Evolutionary conservation across 2,888 invertebrate species (phyloP).

Genomic region (Tenthredo notha): DNA sequence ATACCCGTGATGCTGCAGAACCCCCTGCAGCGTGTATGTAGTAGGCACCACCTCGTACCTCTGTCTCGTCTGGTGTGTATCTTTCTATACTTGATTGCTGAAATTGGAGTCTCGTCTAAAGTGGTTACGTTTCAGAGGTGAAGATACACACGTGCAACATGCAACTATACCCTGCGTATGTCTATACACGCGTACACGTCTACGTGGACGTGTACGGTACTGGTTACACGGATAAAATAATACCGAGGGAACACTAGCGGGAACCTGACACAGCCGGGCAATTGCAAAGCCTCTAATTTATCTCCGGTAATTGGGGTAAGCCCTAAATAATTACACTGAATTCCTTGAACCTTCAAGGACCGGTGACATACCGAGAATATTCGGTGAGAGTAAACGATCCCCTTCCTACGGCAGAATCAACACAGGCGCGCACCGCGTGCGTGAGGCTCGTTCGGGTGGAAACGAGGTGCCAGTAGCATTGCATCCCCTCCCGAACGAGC

Average conservation of each 20-base stretch:
- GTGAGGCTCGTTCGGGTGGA: too few species aligned
- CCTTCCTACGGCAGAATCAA: too few species aligned
- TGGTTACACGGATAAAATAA: not conserved
- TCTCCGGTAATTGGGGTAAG: conserved; percentile 32
- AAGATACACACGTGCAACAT: not conserved
- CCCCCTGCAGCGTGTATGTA: not conserved
- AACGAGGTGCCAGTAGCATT: too few species aligned
- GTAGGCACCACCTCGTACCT: not conserved
- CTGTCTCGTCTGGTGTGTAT: conserved; percentile 30
- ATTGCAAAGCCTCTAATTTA: conserved; percentile 37
- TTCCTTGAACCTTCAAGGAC: conserved; percentile 13
- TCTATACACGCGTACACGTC: not conserved
- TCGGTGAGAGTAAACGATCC: too few species aligned
- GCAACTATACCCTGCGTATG: not conserved
- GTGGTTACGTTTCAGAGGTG: conserved; percentile 21
- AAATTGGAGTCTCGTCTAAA: conserved; percentile 43
- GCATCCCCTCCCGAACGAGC: too few species aligned
- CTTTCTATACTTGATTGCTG: conserved; percentile 49
- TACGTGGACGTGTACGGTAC: not conserved
- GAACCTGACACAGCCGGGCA: conserved; percentile 1
- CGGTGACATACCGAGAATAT: too few species aligned
- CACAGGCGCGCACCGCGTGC: too few species aligned
- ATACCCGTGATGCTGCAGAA: not conserved
- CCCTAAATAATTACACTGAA: conserved; percentile 31
- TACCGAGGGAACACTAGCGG: conserved; percentile 1